A percentile compares a stretch with the other conserved stretches of the same genome.
phyloP scores from a whole-genome alignment of 37 sponge, comb jelly and placozoan genomes.

The Diacarnus erythraeanus region DNA sequence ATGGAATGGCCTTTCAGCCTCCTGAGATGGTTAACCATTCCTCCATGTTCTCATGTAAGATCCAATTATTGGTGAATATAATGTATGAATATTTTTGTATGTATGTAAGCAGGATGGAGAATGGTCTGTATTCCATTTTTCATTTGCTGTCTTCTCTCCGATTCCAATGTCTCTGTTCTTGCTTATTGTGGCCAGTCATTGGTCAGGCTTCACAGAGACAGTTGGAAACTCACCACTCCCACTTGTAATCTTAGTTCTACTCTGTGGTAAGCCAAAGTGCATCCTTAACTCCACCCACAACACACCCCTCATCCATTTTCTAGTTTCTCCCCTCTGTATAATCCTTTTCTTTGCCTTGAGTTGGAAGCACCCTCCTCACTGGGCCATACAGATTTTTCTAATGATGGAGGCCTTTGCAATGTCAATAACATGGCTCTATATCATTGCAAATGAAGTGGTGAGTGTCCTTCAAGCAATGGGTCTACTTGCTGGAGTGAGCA shows the following conservation, averaged over 20 bases:
- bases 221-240: constrained; percentile 32
- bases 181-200: constrained; percentile 22
- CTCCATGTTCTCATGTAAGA: constrained; percentile 64
- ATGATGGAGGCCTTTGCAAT: constrained; percentile 60
- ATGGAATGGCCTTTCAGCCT: constrained; percentile 69
- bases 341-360: constrained; percentile 17
- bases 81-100: not conserved
- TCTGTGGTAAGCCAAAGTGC: constrained; percentile 12
- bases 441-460: constrained; percentile 73
- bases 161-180: constrained; percentile 20
- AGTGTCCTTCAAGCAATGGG: constrained; percentile 73
- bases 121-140: constrained; percentile 25
- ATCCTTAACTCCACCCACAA: not conserved
- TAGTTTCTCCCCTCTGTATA: constrained; percentile 29
- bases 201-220: constrained; percentile 55
- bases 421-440: constrained; percentile 69
- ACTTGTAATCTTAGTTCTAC: constrained; percentile 7
- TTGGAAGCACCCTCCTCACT: constrained; percentile 30
- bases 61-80: no score
- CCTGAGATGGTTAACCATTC: constrained; percentile 70
- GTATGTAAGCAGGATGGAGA: constrained; percentile 17
- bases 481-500: constrained; percentile 43
- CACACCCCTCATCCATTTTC: not conserved
- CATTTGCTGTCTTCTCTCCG: constrained; percentile 22
- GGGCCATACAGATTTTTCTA: constrained; percentile 54